Evolutionary conservation across 2,113 vertebrate genomes (phyloP), one percentile per base, ranked within the genome.

Genomic region (Numenius arquata): DNA sequence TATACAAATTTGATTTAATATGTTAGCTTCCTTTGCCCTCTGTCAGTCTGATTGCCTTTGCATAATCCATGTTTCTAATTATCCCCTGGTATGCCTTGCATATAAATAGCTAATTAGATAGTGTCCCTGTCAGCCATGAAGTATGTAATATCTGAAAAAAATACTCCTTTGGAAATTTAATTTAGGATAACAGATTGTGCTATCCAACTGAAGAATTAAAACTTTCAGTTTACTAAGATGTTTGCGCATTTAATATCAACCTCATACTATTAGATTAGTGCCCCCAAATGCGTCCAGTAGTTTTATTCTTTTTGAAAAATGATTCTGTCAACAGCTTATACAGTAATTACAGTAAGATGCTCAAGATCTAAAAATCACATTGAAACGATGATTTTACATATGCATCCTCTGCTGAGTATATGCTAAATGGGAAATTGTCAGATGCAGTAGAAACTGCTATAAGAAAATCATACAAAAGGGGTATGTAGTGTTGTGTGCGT

Each of bases 61-160:
- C 95, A 98, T 98, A 98, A 98, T 98, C 98, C 96, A 98, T 98
- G 97, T 97, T 98, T 98, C 97, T 98, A 98, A 98, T 98, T 98
- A 98, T 98, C 95, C 92, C 94, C 97, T 92, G 71, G 91, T 97
- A 98, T 95, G 97, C 97, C 97, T 98, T 98, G 98, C 98, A 98
- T 98, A 98, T 97, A 98, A 98, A 98, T 98, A 98, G 98, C 98
- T 98, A 98, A 98, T 98, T 98, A 98, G 97, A 95, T 97, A 97
- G 95, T 97, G 95, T 98, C 97, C 96, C 97, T 98, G 97, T 97
- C 97, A 98, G 94, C 97, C 95, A 95, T 95, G 97, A 98, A 96
- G 96, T 97, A 98, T 97, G 97, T 96, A 98, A 96, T 96, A 98
- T 97, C 95, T 96, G 94, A 97, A 98, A 96, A 97, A 97, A 95